These are phyloP conservation scores for Eilema caniola DNA, from an alignment of 2,888 invertebrate species.

Conservation along the genomic window DNA sequence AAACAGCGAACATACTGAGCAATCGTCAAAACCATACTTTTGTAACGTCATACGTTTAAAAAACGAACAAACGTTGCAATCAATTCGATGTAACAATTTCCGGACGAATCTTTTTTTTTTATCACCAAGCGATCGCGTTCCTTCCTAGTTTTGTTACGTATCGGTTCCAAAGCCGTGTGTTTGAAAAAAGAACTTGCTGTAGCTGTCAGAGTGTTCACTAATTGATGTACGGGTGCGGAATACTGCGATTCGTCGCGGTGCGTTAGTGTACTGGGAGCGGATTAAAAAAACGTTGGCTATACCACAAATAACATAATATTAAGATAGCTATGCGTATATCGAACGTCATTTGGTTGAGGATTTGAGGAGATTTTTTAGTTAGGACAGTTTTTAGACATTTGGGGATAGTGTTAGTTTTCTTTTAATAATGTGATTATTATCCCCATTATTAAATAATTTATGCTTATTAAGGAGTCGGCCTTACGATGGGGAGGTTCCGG, in stretches of 20 bases:
- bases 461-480: too few relatives aligned
- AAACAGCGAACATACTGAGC: neutral
- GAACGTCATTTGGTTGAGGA: too few relatives aligned
- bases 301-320: too few relatives aligned
- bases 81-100: conserved; percentile 77
- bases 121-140: conserved; percentile 62
- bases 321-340: too few relatives aligned
- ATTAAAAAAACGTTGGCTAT: too few relatives aligned
- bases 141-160: conserved; percentile 67
- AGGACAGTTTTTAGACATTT: too few relatives aligned
- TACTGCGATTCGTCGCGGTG: conserved; percentile 69
- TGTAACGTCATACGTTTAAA: conserved; percentile 6
- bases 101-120: conserved; percentile 64
- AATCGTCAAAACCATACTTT: neutral
- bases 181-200: conserved; percentile 68
- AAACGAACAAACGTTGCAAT: conserved; percentile 58
- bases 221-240: conserved; percentile 71
- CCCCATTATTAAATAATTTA: too few relatives aligned
- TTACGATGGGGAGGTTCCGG: too few relatives aligned
- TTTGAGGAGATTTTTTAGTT: too few relatives aligned
- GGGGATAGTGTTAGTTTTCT: too few relatives aligned
- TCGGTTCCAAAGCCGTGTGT: conserved; percentile 75
- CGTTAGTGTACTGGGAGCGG: conserved; percentile 59
- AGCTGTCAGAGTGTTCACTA: conserved; percentile 80
- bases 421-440: too few relatives aligned